Evolutionary conservation across 1,140 invertebrate species (phyloP).

Genomic region (Contarinia nasturtii): DNA sequence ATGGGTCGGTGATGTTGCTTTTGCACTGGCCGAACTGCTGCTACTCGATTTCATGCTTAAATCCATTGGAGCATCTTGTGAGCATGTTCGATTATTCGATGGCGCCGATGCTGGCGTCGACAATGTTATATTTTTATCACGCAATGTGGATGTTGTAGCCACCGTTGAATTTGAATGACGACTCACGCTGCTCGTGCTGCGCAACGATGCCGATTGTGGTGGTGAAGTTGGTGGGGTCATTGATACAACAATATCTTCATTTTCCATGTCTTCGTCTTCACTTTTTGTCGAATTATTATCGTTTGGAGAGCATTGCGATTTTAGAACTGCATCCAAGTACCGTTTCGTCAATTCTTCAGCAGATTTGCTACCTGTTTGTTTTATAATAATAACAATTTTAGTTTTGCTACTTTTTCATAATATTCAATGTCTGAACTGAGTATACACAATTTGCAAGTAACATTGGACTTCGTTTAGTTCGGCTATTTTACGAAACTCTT

Average conservation of each 20-base stretch:
- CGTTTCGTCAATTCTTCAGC: slow-evolving; percentile 40
- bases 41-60: slow-evolving; percentile 39
- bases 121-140: background rate
- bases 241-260: slow-evolving; percentile 18
- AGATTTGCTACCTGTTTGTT: background rate
- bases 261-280: slow-evolving; percentile 2
- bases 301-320: slow-evolving; percentile 33
- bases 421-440: no score
- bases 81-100: slow-evolving; percentile 40
- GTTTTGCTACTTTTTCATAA: background rate
- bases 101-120: slow-evolving; percentile 29
- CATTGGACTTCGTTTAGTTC: no score
- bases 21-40: slow-evolving; percentile 11
- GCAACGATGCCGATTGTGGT: slow-evolving; percentile 27
- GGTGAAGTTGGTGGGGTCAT: slow-evolving; percentile 22
- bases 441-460: no score
- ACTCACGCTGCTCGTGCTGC: background rate
- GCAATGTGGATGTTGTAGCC: background rate
- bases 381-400: background rate
- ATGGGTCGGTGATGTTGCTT: slow-evolving; percentile 16
- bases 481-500: no score
- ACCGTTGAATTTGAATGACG: background rate
- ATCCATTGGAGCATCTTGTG: slow-evolving; percentile 61
- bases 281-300: slow-evolving; percentile 11
- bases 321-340: slow-evolving; percentile 48